Percentiles rank a stretch among this genome's conserved stretches.
These are phyloP conservation scores for Caenorhabditis becei DNA, from an alignment of 2,888 invertebrate species.

Conservation along the genomic window DNA sequence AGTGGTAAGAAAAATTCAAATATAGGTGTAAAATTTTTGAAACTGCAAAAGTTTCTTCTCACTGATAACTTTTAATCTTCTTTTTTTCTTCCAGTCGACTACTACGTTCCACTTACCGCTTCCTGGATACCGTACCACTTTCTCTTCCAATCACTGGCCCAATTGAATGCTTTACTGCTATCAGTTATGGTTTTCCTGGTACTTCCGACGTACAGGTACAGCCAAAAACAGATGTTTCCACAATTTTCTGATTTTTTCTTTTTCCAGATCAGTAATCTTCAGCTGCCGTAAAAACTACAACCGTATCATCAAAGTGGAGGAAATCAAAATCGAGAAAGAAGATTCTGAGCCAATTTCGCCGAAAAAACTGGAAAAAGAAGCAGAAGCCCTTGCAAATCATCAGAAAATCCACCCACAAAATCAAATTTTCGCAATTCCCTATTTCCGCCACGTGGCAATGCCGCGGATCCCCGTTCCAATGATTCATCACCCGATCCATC, in stretches of 20 bases:
- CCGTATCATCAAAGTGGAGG: slow-evolving; percentile 41
- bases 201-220: slow-evolving; percentile 56
- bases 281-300: slow-evolving; percentile 30
- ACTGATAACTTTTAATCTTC: too few species aligned
- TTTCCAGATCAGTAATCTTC: slow-evolving; percentile 50
- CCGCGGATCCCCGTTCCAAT: slow-evolving; percentile 26
- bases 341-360: neutral
- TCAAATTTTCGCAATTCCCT: slow-evolving; percentile 21
- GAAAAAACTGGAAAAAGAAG: slow-evolving; percentile 35
- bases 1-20: too few species aligned
- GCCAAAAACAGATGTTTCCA: too few species aligned
- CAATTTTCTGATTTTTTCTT: too few species aligned
- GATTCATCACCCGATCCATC: neutral
- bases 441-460: slow-evolving; percentile 34
- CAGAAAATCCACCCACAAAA: neutral
- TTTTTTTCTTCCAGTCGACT: slow-evolving; percentile 37
- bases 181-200: slow-evolving; percentile 48
- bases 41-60: too few species aligned
- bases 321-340: slow-evolving; percentile 27
- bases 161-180: slow-evolving; percentile 49
- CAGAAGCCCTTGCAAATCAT: slow-evolving; percentile 24
- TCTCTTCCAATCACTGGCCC: slow-evolving; percentile 43
- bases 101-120: slow-evolving; percentile 43
- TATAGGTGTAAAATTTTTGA: too few species aligned
- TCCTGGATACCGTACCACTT: slow-evolving; percentile 52